Conservation (phyloP, 2,113 vertebrate species). For the Gambusia affinis region DNA sequence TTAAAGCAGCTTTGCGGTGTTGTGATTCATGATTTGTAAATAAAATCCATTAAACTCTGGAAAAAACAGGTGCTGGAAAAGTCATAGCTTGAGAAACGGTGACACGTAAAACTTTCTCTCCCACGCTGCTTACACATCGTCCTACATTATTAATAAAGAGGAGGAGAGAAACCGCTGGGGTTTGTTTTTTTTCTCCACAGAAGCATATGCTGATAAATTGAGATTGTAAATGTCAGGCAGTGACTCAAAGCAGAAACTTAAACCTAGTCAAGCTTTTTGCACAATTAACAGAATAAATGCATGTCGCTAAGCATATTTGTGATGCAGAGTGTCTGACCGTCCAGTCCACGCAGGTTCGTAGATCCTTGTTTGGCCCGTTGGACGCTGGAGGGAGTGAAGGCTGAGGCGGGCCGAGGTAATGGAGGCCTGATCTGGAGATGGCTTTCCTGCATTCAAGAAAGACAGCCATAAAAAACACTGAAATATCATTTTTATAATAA, state of each 20-base stretch:
- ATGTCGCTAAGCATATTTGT: background rate
- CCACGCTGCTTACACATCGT: background rate
- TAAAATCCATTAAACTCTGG: constrained; percentile 15
- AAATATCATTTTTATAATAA: background rate
- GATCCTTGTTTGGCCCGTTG: constrained; percentile 95
- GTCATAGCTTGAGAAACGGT: constrained; percentile 7
- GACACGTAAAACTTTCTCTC: constrained; percentile 8
- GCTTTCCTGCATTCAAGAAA: constrained; percentile 86
- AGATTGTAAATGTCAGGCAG: constrained; percentile 42
- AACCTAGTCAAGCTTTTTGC: background rate
- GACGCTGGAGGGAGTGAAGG: constrained; percentile 83
- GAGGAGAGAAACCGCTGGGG: constrained; percentile 5
- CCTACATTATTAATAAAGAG: constrained; percentile 3
- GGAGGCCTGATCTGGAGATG: constrained; percentile 96
- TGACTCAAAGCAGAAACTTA: constrained; percentile 43
- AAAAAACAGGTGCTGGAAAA: constrained; percentile 10
- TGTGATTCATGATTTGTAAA: constrained; percentile 2
- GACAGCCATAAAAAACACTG: background rate
- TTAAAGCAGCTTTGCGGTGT: constrained; percentile 1
- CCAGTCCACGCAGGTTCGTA: constrained; percentile 91
- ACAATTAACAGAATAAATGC: background rate
- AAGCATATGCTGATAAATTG: constrained; percentile 40
- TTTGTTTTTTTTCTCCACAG: constrained; percentile 35
- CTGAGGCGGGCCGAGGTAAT: constrained; percentile 91
- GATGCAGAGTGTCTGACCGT: constrained; percentile 83